phyloP scores from a whole-genome alignment of 1,140 invertebrate species.

The Papilio helenus region DNA sequence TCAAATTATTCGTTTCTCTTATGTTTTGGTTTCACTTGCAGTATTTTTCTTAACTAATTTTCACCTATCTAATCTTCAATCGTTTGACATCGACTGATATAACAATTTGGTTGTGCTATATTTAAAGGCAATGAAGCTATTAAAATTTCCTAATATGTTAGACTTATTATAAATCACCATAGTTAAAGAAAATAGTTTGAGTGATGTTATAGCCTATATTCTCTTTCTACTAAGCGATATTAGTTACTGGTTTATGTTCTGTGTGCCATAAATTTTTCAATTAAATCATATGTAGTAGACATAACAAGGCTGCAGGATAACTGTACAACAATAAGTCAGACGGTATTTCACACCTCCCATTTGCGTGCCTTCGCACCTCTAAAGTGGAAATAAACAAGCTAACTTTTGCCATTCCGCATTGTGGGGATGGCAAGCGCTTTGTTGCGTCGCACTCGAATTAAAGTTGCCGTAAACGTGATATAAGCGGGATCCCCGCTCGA shows the following conservation, averaged over 20 bases:
- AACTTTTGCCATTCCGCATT: slow-evolving; percentile 72
- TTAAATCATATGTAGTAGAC: slow-evolving; percentile 11
- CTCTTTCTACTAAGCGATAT: too few species aligned
- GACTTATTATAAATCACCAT: background rate
- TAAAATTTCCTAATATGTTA: too few species aligned
- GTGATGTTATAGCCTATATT: too few species aligned
- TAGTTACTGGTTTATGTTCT: background rate
- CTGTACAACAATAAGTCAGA: slow-evolving; percentile 56
- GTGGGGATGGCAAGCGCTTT: slow-evolving; percentile 54
- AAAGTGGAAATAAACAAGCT: slow-evolving; percentile 73
- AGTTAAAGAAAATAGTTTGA: too few species aligned
- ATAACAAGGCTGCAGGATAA: background rate
- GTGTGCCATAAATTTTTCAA: background rate
- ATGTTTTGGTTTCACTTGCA: background rate
- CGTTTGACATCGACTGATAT: too few species aligned
- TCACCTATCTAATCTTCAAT: too few species aligned
- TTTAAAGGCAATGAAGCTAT: too few species aligned
- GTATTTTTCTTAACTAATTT: background rate
- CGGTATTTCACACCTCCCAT: slow-evolving; percentile 64
- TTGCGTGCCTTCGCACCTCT: slow-evolving; percentile 59
- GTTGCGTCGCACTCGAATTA: slow-evolving; percentile 59
- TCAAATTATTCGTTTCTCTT: background rate
- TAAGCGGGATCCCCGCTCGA: background rate
- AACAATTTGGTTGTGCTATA: too few species aligned
- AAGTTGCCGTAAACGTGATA: slow-evolving; percentile 55